Evolutionary conservation across 1,140 invertebrate genomes (phyloP).

Genomic region (Trichoplusia ni): DNA sequence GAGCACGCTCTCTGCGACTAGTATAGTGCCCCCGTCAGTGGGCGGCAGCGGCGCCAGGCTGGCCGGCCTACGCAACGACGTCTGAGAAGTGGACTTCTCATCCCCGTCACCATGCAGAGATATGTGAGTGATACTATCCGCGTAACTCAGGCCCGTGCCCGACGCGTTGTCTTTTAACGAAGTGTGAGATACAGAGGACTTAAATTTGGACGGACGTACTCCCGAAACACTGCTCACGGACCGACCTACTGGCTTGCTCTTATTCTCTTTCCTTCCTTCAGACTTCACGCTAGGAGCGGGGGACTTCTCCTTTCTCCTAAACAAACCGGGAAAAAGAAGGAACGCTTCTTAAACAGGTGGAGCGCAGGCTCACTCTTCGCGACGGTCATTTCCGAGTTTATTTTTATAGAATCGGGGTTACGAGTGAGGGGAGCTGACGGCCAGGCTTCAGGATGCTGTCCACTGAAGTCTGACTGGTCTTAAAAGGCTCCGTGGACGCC

Average conservation of each 20-base stretch:
- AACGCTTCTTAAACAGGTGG: constrained; percentile 74
- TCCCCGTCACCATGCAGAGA: constrained; percentile 82
- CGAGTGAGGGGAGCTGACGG: constrained; percentile 54
- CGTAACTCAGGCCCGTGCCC: constrained; percentile 67
- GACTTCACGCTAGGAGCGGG: constrained; percentile 68
- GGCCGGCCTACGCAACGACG: constrained; percentile 48
- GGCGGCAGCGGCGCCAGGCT: constrained; percentile 55
- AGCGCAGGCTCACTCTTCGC: constrained; percentile 67
- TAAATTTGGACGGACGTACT: constrained; percentile 74
- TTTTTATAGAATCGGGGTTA: constrained; percentile 42
- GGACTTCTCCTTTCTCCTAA: constrained; percentile 73
- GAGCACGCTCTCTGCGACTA: constrained; percentile 77
- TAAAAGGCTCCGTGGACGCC: constrained; percentile 68
- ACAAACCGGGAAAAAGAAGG: constrained; percentile 76
- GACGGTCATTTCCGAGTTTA: constrained; percentile 40
- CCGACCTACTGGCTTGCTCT: constrained; percentile 76
- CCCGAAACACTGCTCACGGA: constrained; percentile 83
- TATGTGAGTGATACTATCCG: constrained; percentile 83
- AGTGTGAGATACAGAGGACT: constrained; percentile 66
- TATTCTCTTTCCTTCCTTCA: constrained; percentile 53
- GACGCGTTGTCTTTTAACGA: constrained; percentile 75
- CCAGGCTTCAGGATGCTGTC: constrained; percentile 71
- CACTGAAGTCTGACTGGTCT: constrained; percentile 67
- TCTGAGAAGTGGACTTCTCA: constrained; percentile 54
- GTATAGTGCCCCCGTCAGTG: constrained; percentile 65